Evolutionary conservation across 92 coral and sea anemone genomes (phyloP).

Genomic region (Montipora capitata): DNA sequence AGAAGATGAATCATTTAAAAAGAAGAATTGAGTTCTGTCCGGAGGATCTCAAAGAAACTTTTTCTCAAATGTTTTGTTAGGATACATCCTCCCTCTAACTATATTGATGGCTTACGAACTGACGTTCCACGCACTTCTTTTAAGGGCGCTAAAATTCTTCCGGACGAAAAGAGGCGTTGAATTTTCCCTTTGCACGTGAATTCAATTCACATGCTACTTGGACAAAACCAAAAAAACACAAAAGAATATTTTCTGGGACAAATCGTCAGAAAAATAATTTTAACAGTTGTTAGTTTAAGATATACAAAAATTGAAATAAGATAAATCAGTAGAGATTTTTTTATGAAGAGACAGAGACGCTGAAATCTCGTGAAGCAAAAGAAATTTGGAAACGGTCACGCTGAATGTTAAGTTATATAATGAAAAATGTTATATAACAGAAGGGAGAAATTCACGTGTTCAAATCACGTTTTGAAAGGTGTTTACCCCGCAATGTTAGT

Average conservation of each 20-base stretch:
- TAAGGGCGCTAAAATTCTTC: not conserved
- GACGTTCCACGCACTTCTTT: not conserved
- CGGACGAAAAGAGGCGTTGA: conserved; percentile 4
- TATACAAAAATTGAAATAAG: too few species aligned
- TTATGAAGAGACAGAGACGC: too few species aligned
- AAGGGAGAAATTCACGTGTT: not conserved
- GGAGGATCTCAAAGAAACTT: too few species aligned
- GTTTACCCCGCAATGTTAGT: not conserved
- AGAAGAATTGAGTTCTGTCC: too few species aligned
- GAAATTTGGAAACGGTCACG: not conserved
- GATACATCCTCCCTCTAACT: not conserved
- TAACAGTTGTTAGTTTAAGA: too few species aligned
- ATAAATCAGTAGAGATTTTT: too few species aligned
- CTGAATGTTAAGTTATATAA: not conserved
- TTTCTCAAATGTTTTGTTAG: too few species aligned
- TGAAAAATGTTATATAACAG: not conserved
- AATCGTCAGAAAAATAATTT: not conserved
- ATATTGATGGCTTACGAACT: not conserved
- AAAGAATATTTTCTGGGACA: not conserved
- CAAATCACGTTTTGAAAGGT: not conserved
- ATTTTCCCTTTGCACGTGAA: not conserved
- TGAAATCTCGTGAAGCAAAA: not conserved
- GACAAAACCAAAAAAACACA: not conserved
- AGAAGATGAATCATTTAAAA: too few species aligned
- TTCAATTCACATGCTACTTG: not conserved